Base-by-base conservation (phyloP, 2,888 invertebrate species). In the Drosophila yooni region DNA sequence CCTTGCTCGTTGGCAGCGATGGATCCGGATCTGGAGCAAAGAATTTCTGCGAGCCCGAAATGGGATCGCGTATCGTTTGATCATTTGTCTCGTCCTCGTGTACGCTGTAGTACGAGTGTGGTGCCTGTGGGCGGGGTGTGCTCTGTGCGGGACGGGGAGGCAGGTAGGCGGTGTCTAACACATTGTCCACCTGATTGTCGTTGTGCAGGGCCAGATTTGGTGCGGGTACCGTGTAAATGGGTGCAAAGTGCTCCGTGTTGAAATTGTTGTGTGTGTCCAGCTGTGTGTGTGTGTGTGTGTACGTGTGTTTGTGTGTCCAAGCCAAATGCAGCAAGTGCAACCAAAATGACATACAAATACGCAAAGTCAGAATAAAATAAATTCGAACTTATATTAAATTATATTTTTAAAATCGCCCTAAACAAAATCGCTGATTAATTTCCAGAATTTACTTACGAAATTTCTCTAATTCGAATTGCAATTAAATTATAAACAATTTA, bases 181-280 rank as follows among this genome's bases (percentile, higher is more conserved):
- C 91, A 18, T 91, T 84, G 61, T 88, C 92, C 52, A 92, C 79
- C 66, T 93, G 92, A 76, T 93, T 93, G 67, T 91, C 91, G 70
- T 91, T 91, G 72, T 91, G 90, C 53, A 90, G 67, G 52, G 80
- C 83, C 48, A 97, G 94, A 94, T 97, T 97, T 11, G 97, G 97
- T 31, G 97, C 97, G 89, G 97, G 97, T 79, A 97, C 97, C 13
- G 97, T 97, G 93, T 97, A 97, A 91, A 97, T 97, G 3, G 97
- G 97, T 82, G 96, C 96, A 91, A 95, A 98, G 94, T 98, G 97
- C 94, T 98, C 98, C 85, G 97, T 97, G 94, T 98, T 97, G 95
- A 91, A 92, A 69, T 88, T 90, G 51, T 81, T 82, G 66, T 92
- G 91, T 63, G 88, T 79, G 60, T 92, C 91, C 79, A 91, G 80